Conservation (phyloP, 1,140 invertebrate genomes). For the Lordiphosa stackelbergi region DNA sequence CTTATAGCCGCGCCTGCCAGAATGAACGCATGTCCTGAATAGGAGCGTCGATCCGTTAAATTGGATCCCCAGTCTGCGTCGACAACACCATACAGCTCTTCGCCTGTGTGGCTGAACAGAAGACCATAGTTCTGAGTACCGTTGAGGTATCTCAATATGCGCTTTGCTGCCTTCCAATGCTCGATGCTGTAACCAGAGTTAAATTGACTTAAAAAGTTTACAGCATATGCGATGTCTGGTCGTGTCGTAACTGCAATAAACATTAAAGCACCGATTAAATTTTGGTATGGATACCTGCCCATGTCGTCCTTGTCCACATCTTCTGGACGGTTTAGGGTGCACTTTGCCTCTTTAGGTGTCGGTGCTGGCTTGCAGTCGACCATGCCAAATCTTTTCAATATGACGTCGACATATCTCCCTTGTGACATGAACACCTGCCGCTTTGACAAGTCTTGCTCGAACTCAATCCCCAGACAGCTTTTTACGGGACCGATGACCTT, state of each 20-base stretch:
- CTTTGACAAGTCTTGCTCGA: not conserved
- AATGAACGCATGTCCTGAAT: too few relatives aligned
- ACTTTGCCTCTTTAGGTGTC: not conserved
- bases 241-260: slow-evolving; percentile 28
- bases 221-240: slow-evolving; percentile 1
- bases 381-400: slow-evolving; percentile 23
- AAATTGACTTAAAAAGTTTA: slow-evolving; percentile 6
- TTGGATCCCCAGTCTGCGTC: too few relatives aligned
- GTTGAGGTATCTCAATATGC: too few relatives aligned
- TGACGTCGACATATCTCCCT: slow-evolving; percentile 7
- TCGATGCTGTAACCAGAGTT: slow-evolving; percentile 8
- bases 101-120: too few relatives aligned
- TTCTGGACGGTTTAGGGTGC: not conserved
- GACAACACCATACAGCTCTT: too few relatives aligned
- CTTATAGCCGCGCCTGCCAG: too few relatives aligned
- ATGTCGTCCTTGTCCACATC: slow-evolving; percentile 3
- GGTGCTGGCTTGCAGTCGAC: slow-evolving; percentile 12
- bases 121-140: too few relatives aligned
- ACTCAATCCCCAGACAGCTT: not conserved
- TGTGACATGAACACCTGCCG: slow-evolving; percentile 1
- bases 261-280: slow-evolving; percentile 29
- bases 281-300: slow-evolving; percentile 20
- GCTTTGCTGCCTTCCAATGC: slow-evolving; percentile 11
- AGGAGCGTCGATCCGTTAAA: too few relatives aligned
- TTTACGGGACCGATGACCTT: slow-evolving; percentile 4